Evolutionary conservation across 2,888 invertebrate species (phyloP).

Genomic region (Acleris laterana): DNA sequence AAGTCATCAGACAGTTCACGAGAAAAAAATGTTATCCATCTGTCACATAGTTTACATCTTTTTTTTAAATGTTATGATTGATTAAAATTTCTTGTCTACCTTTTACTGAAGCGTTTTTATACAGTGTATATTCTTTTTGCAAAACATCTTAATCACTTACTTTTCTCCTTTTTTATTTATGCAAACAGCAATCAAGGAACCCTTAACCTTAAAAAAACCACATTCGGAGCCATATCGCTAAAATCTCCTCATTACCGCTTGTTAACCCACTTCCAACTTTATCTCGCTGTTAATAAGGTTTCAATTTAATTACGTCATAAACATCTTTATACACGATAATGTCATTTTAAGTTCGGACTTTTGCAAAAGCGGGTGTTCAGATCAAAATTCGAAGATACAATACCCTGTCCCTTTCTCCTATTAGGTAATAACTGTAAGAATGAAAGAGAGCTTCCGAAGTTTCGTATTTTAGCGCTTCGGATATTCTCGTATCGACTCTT

Average conservation of each 20-base stretch:
- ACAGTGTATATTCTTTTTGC: no score
- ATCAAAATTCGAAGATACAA: constrained; percentile 41
- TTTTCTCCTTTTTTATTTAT: no score
- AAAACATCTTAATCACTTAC: background rate
- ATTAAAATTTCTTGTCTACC: no score
- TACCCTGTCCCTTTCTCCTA: constrained; percentile 36
- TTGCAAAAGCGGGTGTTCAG: constrained; percentile 48
- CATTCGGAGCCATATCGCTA: constrained; percentile 15
- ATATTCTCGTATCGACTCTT: background rate
- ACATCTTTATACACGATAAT: constrained; percentile 21
- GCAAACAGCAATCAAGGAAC: no score
- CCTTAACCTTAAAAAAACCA: background rate
- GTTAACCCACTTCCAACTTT: constrained; percentile 13
- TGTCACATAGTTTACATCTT: no score
- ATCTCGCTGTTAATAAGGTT: constrained; percentile 4
- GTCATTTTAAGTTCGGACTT: constrained; percentile 48
- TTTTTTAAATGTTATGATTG: no score
- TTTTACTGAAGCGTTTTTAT: no score
- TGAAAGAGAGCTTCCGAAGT: background rate
- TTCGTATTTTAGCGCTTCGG: background rate
- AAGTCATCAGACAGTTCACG: no score
- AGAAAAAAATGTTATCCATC: no score
- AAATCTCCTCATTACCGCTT: constrained; percentile 28
- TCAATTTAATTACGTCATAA: constrained; percentile 1
- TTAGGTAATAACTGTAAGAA: background rate